A percentile compares a stretch with the other conserved stretches of the same genome.
Evolutionary conservation across 2,113 vertebrate genomes (phyloP).

Genomic region (Peromyscus leucopus): DNA sequence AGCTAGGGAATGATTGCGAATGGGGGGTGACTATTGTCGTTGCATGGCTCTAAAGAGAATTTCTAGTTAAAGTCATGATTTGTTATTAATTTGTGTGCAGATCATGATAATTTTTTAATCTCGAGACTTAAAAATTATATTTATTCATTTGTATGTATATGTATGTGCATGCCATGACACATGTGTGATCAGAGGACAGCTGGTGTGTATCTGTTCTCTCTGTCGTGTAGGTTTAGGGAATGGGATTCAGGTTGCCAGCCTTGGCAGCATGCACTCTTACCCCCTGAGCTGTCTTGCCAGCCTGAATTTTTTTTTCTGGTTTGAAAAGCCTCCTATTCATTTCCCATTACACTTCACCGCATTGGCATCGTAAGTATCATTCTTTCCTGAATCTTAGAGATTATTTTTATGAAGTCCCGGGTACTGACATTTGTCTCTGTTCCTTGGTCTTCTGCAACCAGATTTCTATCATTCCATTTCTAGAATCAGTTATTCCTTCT

Average conservation of each 20-base stretch:
- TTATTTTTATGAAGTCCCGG: not conserved
- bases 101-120: not conserved
- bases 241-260: not conserved
- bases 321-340: not conserved
- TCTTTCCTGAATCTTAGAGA: not conserved
- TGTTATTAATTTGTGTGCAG: not conserved
- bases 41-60: not conserved
- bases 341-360: not conserved
- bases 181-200: not conserved
- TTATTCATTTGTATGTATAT: not conserved
- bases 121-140: not conserved
- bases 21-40: not conserved
- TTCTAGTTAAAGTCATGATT: not conserved
- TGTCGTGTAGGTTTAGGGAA: not conserved
- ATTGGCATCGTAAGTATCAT: not conserved
- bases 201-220: not conserved
- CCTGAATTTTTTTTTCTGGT: not conserved
- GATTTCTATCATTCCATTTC: slow-evolving; percentile 29
- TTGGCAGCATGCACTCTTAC: not conserved
- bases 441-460: not conserved
- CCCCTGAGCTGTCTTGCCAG: not conserved
- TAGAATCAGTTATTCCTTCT: slow-evolving; percentile 13
- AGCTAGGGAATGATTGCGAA: not conserved
- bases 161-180: not conserved
- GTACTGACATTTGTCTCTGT: not conserved